These are phyloP conservation scores for Mythimna impura DNA, from an alignment of 2,888 invertebrate species.

Conservation along the genomic window DNA sequence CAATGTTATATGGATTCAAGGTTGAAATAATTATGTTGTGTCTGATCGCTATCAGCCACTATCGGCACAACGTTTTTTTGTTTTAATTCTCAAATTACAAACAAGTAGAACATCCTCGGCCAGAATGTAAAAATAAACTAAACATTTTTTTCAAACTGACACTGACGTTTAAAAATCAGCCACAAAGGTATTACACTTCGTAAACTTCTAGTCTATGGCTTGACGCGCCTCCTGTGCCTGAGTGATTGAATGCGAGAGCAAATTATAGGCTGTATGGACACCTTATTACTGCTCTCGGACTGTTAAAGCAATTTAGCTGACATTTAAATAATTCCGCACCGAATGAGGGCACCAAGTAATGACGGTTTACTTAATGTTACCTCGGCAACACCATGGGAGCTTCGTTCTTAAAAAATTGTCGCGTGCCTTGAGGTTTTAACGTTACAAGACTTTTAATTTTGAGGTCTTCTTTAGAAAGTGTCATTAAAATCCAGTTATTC, in stretches of 20 bases:
- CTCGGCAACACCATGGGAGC: conserved; percentile 68
- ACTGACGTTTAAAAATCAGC: conserved; percentile 32
- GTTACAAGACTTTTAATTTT: conserved; percentile 34
- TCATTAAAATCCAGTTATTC: conserved; percentile 16
- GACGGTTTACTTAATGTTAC: conserved; percentile 81
- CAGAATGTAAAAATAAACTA: neutral
- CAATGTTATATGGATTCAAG: conserved; percentile 53
- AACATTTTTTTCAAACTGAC: conserved; percentile 17
- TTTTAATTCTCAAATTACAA: conserved; percentile 14
- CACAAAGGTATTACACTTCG: conserved; percentile 44
- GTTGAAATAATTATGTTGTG: conserved; percentile 46
- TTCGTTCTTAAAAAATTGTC: conserved; percentile 64
- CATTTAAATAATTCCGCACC: conserved; percentile 88
- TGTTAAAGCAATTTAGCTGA: conserved; percentile 89
- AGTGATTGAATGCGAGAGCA: conserved; percentile 88
- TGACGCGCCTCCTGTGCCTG: conserved; percentile 71
- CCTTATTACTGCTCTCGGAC: conserved; percentile 88
- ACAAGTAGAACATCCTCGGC: conserved; percentile 2
- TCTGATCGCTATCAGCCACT: conserved; percentile 44
- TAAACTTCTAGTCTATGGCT: conserved; percentile 61
- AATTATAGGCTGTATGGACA: conserved; percentile 87
- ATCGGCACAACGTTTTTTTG: conserved; percentile 17
- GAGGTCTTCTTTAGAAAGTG: conserved; percentile 40
- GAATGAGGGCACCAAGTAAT: conserved; percentile 80
- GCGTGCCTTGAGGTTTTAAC: conserved; percentile 62